phyloP scores from a whole-genome alignment of 2,888 invertebrate species.

The Rhogogaster chlorosoma region DNA sequence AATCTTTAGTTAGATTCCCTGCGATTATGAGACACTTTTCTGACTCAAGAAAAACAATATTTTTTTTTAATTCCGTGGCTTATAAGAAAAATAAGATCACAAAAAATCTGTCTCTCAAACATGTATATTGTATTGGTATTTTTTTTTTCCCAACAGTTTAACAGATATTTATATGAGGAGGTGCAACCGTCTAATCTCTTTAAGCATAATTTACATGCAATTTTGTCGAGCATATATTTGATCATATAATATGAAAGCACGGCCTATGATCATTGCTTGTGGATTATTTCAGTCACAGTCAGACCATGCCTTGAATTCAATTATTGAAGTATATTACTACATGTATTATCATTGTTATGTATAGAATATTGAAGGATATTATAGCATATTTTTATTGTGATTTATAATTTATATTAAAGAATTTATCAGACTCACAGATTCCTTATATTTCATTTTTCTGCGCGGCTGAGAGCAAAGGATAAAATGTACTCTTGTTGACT shows the following conservation, averaged over 20 bases:
- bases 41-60: background rate
- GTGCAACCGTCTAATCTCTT: background rate
- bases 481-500: background rate
- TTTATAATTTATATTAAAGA: slow-evolving; percentile 29
- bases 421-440: background rate
- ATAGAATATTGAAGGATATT: slow-evolving; percentile 8
- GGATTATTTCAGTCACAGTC: slow-evolving; percentile 4
- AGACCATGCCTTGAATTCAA: background rate
- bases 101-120: background rate
- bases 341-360: slow-evolving; percentile 28
- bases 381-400: slow-evolving; percentile 16
- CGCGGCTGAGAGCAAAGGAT: background rate
- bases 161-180: background rate
- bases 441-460: background rate
- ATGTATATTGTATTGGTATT: slow-evolving; percentile 34
- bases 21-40: slow-evolving; percentile 36
- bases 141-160: background rate
- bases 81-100: no score
- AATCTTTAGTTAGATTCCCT: slow-evolving; percentile 50
- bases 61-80: no score
- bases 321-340: background rate
- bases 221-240: background rate
- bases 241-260: background rate
- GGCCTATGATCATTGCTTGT: background rate
- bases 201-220: background rate